A percentile compares a stretch with the other conserved stretches of the same genome.
Conservation (phyloP, 23 tunicate genomes). For the Aplidium turbinatum region DNA sequence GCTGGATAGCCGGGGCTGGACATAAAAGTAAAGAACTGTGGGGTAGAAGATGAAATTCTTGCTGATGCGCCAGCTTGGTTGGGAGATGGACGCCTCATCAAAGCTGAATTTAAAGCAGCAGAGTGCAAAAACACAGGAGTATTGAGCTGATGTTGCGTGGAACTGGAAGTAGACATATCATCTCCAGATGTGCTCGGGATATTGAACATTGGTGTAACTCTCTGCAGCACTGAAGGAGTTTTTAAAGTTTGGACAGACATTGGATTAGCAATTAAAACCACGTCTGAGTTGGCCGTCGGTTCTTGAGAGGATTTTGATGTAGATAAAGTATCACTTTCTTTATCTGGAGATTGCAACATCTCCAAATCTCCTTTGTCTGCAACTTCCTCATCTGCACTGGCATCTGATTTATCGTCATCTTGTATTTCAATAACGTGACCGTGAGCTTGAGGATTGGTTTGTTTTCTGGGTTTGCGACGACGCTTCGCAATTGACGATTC, state of each 20-base stretch:
- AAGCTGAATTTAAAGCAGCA: slow-evolving; percentile 25
- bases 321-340: not conserved
- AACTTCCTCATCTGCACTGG: not conserved
- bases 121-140: slow-evolving; percentile 83
- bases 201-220: slow-evolving; percentile 16
- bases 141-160: slow-evolving; percentile 40
- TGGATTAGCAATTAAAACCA: not conserved
- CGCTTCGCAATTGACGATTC: not conserved
- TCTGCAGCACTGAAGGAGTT: slow-evolving; percentile 42
- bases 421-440: not conserved
- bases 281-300: not conserved
- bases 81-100: slow-evolving; percentile 42
- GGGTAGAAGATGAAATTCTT: slow-evolving; percentile 40
- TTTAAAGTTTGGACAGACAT: slow-evolving; percentile 1
- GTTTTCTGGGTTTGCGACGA: slow-evolving; percentile 14
- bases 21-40: slow-evolving; percentile 86
- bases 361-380: not conserved
- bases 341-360: not conserved
- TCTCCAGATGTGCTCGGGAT: slow-evolving; percentile 4
- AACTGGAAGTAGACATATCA: not conserved
- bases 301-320: not conserved
- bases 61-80: slow-evolving; percentile 14
- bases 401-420: not conserved
- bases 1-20: slow-evolving; percentile 42
- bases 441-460: slow-evolving; percentile 25